phyloP scores from a whole-genome alignment of 2,797 vertebrate genomes.

The Hemibagrus guttatus region DNA sequence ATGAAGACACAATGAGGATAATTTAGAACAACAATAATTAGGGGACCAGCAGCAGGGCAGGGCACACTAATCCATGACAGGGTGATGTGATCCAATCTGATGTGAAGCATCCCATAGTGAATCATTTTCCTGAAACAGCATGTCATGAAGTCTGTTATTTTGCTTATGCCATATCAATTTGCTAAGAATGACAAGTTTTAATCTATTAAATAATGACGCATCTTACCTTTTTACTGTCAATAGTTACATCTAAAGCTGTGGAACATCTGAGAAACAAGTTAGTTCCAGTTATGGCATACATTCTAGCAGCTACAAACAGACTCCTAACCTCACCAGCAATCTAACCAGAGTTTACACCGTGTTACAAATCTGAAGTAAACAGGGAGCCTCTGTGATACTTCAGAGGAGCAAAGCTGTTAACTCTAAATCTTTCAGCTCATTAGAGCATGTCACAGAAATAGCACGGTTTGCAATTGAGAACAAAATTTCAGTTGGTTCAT shows the following conservation, averaged over 20 bases:
- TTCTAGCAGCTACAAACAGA: background rate
- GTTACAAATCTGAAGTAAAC: background rate
- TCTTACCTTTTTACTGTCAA: background rate
- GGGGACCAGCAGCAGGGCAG: background rate
- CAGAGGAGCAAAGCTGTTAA: background rate
- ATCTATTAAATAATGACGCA: background rate
- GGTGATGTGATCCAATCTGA: background rate
- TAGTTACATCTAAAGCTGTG: background rate
- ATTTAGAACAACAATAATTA: background rate
- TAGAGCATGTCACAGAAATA: conserved; percentile 1
- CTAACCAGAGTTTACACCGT: background rate
- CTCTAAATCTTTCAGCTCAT: background rate
- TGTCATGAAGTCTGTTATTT: background rate
- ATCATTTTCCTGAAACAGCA: background rate
- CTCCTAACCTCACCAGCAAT: background rate
- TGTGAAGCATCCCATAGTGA: background rate
- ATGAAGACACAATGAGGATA: background rate
- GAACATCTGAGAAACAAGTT: background rate
- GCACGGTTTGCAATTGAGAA: background rate
- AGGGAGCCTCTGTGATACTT: background rate
- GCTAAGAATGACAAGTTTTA: background rate
- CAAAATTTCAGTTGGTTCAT: conserved; percentile 8
- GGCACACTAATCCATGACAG: too few relatives aligned
- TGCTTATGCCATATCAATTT: background rate
- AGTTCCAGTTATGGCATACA: background rate